Conservation (phyloP, 2,797 vertebrate species). For the Orestias chungarensis region DNA sequence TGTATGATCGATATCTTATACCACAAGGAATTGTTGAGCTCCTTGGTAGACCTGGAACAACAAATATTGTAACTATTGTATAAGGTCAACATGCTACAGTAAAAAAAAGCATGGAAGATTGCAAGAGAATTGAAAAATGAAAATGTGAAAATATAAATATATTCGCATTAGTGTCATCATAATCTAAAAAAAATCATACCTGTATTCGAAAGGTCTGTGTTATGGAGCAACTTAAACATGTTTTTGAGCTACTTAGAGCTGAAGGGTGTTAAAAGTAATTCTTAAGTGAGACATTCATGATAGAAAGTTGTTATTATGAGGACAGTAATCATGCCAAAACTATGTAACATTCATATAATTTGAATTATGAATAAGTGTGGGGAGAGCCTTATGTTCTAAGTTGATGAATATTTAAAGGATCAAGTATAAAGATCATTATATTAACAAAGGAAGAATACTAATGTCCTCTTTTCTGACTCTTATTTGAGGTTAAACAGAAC, state of each 20-base stretch:
- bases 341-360: conserved; percentile 85
- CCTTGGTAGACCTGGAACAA: neutral
- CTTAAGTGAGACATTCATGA: conserved; percentile 69
- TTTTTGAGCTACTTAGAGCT: conserved; percentile 62
- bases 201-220: conserved; percentile 11
- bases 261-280: conserved; percentile 69
- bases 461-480: conserved; percentile 78
- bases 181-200: neutral
- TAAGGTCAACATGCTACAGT: neutral
- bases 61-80: too few relatives aligned
- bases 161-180: neutral
- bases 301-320: conserved; percentile 68
- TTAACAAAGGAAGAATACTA: conserved; percentile 85
- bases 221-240: conserved; percentile 28
- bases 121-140: conserved; percentile 18
- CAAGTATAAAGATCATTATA: conserved; percentile 84
- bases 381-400: conserved; percentile 77
- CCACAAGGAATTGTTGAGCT: neutral
- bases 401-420: conserved; percentile 85
- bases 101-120: neutral
- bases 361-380: conserved; percentile 86
- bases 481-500: conserved; percentile 84
- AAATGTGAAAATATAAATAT: conserved; percentile 31
- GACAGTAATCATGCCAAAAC: conserved; percentile 67
- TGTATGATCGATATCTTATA: neutral